phyloP scores from a whole-genome alignment of 2,888 invertebrate species.

The Aleiodes leptofemur region DNA sequence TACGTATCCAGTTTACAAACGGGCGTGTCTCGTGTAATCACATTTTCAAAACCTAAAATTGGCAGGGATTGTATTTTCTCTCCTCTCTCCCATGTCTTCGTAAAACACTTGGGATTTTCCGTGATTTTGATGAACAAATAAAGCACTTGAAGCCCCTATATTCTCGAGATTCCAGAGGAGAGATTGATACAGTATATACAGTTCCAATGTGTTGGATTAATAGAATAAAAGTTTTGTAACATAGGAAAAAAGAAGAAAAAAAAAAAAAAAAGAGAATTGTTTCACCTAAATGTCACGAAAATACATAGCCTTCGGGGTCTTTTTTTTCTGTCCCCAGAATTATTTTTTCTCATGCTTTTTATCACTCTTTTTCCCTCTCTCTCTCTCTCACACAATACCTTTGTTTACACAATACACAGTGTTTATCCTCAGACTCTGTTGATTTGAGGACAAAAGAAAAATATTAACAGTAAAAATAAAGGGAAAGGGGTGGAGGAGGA shows the following conservation, averaged over 20 bases:
- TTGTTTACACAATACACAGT: not conserved
- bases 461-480: conserved; percentile 26
- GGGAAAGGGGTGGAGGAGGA: not conserved
- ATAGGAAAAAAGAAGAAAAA: not conserved
- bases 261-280: not conserved
- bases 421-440: conserved; percentile 1
- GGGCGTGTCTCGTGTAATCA: conserved; percentile 66
- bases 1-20: conserved; percentile 71
- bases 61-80: conserved; percentile 68
- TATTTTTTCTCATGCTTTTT: not conserved
- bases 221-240: too few relatives aligned
- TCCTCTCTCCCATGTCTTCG: conserved; percentile 43
- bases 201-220: too few relatives aligned
- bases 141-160: not conserved
- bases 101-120: conserved; percentile 12
- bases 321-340: not conserved
- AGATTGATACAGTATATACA: too few relatives aligned
- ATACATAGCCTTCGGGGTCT: not conserved
- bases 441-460: conserved; percentile 10
- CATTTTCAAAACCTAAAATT: conserved; percentile 67
- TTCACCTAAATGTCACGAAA: not conserved
- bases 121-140: conserved; percentile 7
- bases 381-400: conserved; percentile 1
- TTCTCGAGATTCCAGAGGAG: not conserved
- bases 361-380: not conserved